Evolutionary conservation across 2,797 vertebrate genomes (phyloP).

Genomic region (Phylloscopus collybita): DNA sequence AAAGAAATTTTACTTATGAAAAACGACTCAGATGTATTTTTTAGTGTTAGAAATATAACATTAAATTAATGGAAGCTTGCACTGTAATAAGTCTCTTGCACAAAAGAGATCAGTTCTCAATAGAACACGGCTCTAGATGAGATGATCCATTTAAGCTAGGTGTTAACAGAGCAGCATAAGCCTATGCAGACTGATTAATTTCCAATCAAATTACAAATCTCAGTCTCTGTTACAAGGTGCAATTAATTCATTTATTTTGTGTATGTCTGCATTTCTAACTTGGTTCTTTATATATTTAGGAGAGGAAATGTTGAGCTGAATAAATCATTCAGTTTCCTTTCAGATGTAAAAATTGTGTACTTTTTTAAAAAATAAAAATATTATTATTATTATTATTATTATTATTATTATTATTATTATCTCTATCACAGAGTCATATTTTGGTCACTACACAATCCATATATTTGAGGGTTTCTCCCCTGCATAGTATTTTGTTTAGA

Average conservation of each 20-base stretch:
- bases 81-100: not conserved
- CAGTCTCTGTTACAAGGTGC: not conserved
- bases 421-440: not conserved
- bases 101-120: not conserved
- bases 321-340: not conserved
- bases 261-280: not conserved
- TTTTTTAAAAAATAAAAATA: too few relatives aligned
- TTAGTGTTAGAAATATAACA: not conserved
- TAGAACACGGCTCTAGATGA: not conserved
- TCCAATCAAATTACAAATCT: not conserved
- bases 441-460: not conserved
- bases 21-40: not conserved
- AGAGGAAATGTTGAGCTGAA: not conserved
- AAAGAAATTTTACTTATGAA: not conserved
- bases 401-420: not conserved
- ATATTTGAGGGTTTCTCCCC: accelerated
- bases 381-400: not conserved
- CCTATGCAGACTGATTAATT: not conserved
- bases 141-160: not conserved
- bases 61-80: not conserved
- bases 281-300: not conserved
- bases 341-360: not conserved
- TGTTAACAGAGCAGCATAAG: not conserved
- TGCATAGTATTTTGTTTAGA: not conserved
- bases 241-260: not conserved